Conservation (phyloP, 2,888 invertebrate species). For the Epinotia demarniana region DNA sequence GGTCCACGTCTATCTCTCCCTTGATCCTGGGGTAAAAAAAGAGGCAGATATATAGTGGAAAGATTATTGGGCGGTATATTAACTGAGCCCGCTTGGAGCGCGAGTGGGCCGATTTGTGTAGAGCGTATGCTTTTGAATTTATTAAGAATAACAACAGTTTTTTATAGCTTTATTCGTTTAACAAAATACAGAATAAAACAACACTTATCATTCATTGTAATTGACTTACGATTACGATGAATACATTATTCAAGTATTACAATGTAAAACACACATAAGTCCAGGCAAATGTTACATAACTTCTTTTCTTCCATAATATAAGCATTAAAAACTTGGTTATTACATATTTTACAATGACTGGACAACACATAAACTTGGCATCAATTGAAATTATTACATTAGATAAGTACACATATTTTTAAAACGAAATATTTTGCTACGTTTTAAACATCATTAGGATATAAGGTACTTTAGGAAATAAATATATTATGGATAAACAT, state of each 20-base stretch:
- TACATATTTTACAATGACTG: slow-evolving; percentile 15
- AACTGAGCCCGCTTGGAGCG: too few relatives aligned
- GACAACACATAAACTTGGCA: slow-evolving; percentile 38
- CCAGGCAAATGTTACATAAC: slow-evolving; percentile 14
- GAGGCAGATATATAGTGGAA: background rate
- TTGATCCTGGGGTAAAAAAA: too few relatives aligned
- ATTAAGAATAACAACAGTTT: slow-evolving; percentile 1
- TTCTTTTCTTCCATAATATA: slow-evolving; percentile 28
- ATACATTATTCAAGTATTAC: slow-evolving; percentile 40
- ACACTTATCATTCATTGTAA: slow-evolving; percentile 46
- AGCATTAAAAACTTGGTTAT: slow-evolving; percentile 36
- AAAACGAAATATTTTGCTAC: slow-evolving; percentile 24
- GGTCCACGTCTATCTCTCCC: too few relatives aligned
- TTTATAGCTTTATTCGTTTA: slow-evolving; percentile 38
- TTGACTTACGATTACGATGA: slow-evolving; percentile 44
- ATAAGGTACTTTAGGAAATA: slow-evolving; percentile 31
- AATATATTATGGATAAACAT: slow-evolving; percentile 25
- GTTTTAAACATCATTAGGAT: slow-evolving; percentile 16
- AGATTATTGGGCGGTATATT: too few relatives aligned
- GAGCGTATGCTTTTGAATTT: too few relatives aligned
- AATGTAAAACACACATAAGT: slow-evolving; percentile 34
- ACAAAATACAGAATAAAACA: slow-evolving; percentile 45
- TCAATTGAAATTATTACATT: slow-evolving; percentile 17
- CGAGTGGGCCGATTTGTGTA: too few relatives aligned
- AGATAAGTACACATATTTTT: slow-evolving; percentile 28